Evolutionary conservation across 2,797 vertebrate genomes (phyloP).

Genomic region (Microcaecilia unicolor): DNA sequence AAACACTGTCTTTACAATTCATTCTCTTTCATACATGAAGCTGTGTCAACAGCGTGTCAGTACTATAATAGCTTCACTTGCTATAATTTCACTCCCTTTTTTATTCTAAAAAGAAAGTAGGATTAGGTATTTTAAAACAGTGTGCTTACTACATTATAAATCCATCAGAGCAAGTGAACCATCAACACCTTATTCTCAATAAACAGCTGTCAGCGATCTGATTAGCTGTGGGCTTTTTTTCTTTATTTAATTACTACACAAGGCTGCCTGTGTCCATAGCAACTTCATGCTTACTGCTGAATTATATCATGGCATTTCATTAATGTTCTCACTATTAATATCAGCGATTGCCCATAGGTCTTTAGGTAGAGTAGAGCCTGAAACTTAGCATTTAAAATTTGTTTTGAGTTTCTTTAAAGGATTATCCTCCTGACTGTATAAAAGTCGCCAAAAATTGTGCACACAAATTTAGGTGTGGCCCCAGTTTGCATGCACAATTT

Average conservation of each 20-base stretch:
- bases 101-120: constrained; percentile 17
- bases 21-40: constrained; percentile 36
- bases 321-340: background rate
- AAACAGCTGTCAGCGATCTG: constrained; percentile 42
- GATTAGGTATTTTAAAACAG: constrained; percentile 29
- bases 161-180: constrained; percentile 26
- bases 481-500: too few relatives aligned
- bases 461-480: too few relatives aligned
- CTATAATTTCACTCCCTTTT: background rate
- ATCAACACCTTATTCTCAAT: constrained; percentile 34
- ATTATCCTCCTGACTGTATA: too few relatives aligned
- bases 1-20: constrained; percentile 5
- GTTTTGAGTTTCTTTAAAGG: too few relatives aligned
- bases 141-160: constrained; percentile 27
- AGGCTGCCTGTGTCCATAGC: constrained; percentile 15
- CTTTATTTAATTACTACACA: constrained; percentile 22
- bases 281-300: constrained; percentile 24
- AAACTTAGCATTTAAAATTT: too few relatives aligned
- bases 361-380: too few relatives aligned
- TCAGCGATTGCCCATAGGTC: too few relatives aligned
- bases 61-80: constrained; percentile 3
- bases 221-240: constrained; percentile 35
- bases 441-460: too few relatives aligned
- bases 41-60: background rate
- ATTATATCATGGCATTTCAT: constrained; percentile 4